Conservation (phyloP, 2,797 vertebrate genomes). For the Neomorphus geoffroyi region DNA sequence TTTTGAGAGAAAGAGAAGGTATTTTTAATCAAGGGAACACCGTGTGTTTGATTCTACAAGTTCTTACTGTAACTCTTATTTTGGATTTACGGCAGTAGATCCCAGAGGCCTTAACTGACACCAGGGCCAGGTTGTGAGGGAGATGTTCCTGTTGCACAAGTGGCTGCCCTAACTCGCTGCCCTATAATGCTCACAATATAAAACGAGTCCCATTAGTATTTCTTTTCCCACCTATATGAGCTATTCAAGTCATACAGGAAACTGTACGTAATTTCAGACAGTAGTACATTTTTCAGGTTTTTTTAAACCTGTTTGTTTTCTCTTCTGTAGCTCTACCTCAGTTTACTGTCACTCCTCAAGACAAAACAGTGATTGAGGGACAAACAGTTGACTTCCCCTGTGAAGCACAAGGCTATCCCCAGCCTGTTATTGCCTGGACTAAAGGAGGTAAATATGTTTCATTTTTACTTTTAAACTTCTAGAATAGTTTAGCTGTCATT, state of each 20-base stretch:
- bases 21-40: background rate
- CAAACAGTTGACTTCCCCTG: conserved; percentile 95
- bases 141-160: background rate
- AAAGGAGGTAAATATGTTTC: conserved; percentile 81
- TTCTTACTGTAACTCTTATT: background rate
- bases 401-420: conserved; percentile 90
- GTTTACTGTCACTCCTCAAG: conserved; percentile 91
- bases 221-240: background rate
- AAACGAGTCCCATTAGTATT: background rate
- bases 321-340: conserved; percentile 85
- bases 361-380: conserved; percentile 89
- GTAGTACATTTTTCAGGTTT: background rate
- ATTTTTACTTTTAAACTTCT: background rate
- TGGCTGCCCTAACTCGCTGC: background rate
- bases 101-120: background rate
- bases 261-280: background rate
- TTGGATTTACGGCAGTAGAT: background rate
- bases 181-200: background rate
- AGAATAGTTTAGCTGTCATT: background rate
- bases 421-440: conserved; percentile 96
- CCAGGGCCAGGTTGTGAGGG: background rate
- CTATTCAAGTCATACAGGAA: background rate
- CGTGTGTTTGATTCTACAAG: background rate
- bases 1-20: background rate
- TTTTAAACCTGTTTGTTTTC: background rate